Base-by-base conservation (phyloP, 1,140 invertebrate species). In the Bombus polaris region DNA sequence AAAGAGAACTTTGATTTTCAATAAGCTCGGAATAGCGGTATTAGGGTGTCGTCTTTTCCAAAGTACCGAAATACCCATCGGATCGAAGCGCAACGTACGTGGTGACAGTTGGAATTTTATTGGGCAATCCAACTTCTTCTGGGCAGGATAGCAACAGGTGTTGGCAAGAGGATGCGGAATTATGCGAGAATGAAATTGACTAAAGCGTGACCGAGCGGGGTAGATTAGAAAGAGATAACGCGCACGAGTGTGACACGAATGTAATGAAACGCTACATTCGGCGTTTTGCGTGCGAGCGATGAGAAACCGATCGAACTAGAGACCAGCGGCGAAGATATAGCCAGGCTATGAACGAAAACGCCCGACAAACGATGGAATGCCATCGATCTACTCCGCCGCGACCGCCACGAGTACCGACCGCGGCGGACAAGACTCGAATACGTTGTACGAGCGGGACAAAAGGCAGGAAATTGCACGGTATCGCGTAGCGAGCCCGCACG, bases 41-140 rank as follows among this genome's bases (percentile, higher is more conserved):
- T 25, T 25, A 47, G 25, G 39, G 1, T 18, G 10, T 0, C 22
- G 74, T 35, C 22, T 39, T 4, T 39, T 35, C 18, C 42, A 53
- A 62, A 42, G 13, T 73, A 12, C 53, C 18, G 59, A 44, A 66
- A 81, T 39, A 59, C 12, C 32, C 25, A 42, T 39, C 65, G 75
- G 57, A 53, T 53, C 13, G 66, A 70, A 4, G 25, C 4, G 59
- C 35, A 57, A 32, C 47, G 78, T 76, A 39, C 47, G 35, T 18
- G 78, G 37, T 57, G 84, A 85, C 84, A 85, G 84, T 81, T 70
- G 78, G 59, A 75, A 81, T 87, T 83, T 84, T 87, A 87, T 87
- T 42, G 86, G 74, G 66, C 79, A 79, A 79, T 37, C 47, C 68
- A 59, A 87, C 86, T 87, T 87, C 86, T 84, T 87, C 42, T 62